Evolutionary conservation across 2,888 invertebrate genomes (phyloP).

Genomic region (Odontothrips loti): DNA sequence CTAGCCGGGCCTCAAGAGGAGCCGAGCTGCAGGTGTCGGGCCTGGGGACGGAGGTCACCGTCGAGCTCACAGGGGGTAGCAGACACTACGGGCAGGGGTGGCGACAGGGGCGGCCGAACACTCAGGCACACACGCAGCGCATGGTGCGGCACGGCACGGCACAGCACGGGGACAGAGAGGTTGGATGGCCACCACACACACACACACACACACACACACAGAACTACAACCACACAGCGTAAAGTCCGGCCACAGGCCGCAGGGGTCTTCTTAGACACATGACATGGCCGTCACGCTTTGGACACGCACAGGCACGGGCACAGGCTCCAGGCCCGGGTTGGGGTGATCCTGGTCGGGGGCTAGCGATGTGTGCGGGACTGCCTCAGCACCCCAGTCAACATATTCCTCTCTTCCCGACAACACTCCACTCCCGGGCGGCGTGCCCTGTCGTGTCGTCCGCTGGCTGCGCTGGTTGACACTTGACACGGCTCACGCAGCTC

Average conservation of each 20-base stretch:
- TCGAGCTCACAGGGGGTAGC: background rate
- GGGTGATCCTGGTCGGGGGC: background rate
- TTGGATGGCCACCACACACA: background rate
- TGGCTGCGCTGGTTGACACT: too few relatives aligned
- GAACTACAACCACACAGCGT: background rate
- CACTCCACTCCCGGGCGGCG: background rate
- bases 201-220: background rate
- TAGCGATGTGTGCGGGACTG: background rate
- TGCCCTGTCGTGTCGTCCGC: background rate
- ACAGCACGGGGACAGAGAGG: background rate
- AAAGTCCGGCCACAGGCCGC: background rate
- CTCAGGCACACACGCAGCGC: background rate
- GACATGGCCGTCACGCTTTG: background rate
- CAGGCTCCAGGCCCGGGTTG: background rate
- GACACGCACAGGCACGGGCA: background rate
- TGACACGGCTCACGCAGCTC: background rate
- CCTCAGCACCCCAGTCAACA: background rate
- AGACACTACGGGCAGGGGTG: background rate
- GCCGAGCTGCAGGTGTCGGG: background rate
- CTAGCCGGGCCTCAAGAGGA: background rate
- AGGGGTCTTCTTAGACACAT: background rate
- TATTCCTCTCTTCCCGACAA: background rate
- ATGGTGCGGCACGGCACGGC: background rate
- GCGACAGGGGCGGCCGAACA: background rate
- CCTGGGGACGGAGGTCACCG: background rate